Conservation (phyloP, 2,797 vertebrate species). For the Tolypeutes matacus region DNA sequence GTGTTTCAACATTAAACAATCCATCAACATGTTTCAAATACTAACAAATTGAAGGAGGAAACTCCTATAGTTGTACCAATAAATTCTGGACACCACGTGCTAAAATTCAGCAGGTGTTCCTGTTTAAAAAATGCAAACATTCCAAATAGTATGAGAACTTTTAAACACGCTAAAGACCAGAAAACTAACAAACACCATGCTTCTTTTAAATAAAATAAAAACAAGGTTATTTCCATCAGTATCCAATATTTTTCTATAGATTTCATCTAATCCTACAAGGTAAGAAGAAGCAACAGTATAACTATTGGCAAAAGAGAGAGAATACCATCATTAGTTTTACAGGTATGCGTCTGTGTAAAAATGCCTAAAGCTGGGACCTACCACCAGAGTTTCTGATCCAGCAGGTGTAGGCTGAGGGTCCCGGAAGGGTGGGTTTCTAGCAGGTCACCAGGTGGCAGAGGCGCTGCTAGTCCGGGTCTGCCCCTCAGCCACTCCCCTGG, state of each 20-base stretch:
- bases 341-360: neutral
- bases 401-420: neutral
- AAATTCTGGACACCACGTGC: neutral
- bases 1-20: neutral
- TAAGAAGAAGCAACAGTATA: neutral
- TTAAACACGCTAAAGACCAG: neutral
- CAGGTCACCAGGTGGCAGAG: neutral
- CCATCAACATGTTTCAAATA: constrained; percentile 34
- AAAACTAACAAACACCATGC: neutral
- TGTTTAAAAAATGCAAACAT: constrained; percentile 32
- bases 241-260: neutral
- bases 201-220: constrained; percentile 45
- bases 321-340: neutral
- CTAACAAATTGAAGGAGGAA: constrained; percentile 43
- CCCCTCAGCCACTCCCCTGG: no score
- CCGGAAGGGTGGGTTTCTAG: neutral
- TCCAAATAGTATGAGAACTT: neutral
- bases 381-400: neutral
- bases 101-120: constrained; percentile 24
- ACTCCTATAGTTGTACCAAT: neutral
- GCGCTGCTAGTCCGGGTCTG: neutral
- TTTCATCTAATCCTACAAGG: neutral
- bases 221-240: constrained; percentile 7
- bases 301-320: neutral
- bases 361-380: neutral